A percentile compares a stretch with the other conserved stretches of the same genome.
Conservation (phyloP, 1,140 invertebrate species). For the Trachymyrmex cornetzi region DNA sequence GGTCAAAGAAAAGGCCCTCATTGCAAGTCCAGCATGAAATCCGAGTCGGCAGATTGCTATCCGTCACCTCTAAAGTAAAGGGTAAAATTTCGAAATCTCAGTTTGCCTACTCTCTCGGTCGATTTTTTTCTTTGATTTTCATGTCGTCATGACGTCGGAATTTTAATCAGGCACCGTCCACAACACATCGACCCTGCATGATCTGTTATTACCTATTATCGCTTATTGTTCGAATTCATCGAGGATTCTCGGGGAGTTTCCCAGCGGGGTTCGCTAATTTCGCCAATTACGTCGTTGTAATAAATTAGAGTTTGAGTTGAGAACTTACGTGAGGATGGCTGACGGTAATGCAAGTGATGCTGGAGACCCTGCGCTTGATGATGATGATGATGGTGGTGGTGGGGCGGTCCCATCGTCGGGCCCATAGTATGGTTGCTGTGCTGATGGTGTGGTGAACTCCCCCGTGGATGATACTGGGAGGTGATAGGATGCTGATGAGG, state of each 20-base stretch:
- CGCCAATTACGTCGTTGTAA: not conserved
- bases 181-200: not conserved
- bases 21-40: constrained; percentile 22
- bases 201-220: constrained; percentile 15
- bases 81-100: constrained; percentile 19
- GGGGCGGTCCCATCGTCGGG: constrained; percentile 85
- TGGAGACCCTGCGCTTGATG: constrained; percentile 85
- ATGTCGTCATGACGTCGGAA: not conserved
- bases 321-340: constrained; percentile 85
- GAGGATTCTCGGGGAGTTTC: not conserved
- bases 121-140: not conserved
- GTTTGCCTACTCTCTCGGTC: not conserved
- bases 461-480: constrained; percentile 84
- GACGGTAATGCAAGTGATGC: constrained; percentile 84
- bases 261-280: not conserved
- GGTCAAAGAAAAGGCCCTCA: constrained; percentile 60
- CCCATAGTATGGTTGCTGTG: constrained; percentile 82
- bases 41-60: constrained; percentile 15
- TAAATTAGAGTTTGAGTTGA: constrained; percentile 10
- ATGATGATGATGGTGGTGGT: constrained; percentile 85
- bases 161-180: not conserved
- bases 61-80: not conserved
- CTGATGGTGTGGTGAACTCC: constrained; percentile 85
- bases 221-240: not conserved
- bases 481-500: constrained; percentile 83